phyloP scores from a whole-genome alignment of 1,140 invertebrate genomes.

The Drosophila santomea region DNA sequence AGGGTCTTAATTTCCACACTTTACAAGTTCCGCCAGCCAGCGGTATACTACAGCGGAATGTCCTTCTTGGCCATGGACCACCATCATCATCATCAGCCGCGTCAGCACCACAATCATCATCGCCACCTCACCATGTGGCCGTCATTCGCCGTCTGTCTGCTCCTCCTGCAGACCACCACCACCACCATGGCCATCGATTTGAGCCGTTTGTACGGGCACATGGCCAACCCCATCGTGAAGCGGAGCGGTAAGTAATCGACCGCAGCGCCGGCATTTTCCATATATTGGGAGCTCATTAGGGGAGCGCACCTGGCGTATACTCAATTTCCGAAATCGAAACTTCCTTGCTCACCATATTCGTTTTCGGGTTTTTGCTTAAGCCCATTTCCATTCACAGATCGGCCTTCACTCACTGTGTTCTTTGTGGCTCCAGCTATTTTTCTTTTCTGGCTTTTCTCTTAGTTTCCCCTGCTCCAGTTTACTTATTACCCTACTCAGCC shows the following conservation, averaged over 20 bases:
- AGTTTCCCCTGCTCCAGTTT: slow-evolving; percentile 4
- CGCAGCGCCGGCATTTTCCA: slow-evolving; percentile 11
- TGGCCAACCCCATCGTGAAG: slow-evolving; percentile 78
- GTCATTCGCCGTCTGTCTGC: slow-evolving; percentile 60
- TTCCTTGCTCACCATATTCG: background rate
- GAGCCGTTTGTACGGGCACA: slow-evolving; percentile 83
- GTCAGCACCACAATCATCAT: slow-evolving; percentile 19
- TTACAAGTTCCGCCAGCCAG: slow-evolving; percentile 20
- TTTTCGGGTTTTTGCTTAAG: background rate
- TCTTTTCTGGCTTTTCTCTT: background rate
- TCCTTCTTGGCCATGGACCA: slow-evolving; percentile 59
- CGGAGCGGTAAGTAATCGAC: slow-evolving; percentile 75
- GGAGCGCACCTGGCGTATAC: slow-evolving; percentile 24
- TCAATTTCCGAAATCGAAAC: background rate
- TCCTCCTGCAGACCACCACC: slow-evolving; percentile 57
- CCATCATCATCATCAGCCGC: slow-evolving; percentile 12
- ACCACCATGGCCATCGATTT: slow-evolving; percentile 82
- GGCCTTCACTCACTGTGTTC: slow-evolving; percentile 8
- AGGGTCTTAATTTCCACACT: slow-evolving; percentile 62
- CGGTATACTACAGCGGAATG: slow-evolving; percentile 14
- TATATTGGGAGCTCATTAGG: slow-evolving; percentile 35
- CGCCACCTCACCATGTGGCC: slow-evolving; percentile 68
- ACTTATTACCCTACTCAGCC: slow-evolving; percentile 42
- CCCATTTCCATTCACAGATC: slow-evolving; percentile 2
- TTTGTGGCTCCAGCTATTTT: background rate